phyloP scores from a whole-genome alignment of 2,888 invertebrate species.

The Drosophila atripex region DNA sequence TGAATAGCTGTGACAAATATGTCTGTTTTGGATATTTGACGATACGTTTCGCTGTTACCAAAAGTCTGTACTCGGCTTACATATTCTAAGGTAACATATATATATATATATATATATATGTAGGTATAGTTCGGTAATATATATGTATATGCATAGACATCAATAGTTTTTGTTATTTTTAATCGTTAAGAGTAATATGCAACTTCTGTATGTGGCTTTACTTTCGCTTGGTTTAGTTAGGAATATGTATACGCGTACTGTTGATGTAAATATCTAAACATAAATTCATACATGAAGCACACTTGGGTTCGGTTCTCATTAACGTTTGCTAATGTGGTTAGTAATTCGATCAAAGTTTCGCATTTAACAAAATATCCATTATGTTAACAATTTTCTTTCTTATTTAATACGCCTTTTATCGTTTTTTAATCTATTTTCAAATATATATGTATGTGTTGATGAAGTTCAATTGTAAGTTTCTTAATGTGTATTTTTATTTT shows the following conservation, averaged over 20 bases:
- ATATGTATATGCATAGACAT: constrained; percentile 52
- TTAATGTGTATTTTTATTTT: constrained; percentile 34
- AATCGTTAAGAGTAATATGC: constrained; percentile 51
- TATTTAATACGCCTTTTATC: constrained; percentile 38
- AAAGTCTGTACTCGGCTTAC: constrained; percentile 67
- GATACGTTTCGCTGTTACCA: constrained; percentile 50
- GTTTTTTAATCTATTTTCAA: constrained; percentile 51
- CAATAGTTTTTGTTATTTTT: constrained; percentile 45
- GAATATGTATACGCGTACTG: constrained; percentile 48
- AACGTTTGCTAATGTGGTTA: constrained; percentile 52
- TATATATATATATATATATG: constrained; percentile 43
- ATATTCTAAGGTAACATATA: constrained; percentile 40
- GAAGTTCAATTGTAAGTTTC: constrained; percentile 33
- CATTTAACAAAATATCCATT: constrained; percentile 65
- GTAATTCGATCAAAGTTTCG: constrained; percentile 41
- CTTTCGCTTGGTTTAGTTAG: constrained; percentile 36
- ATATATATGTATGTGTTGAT: constrained; percentile 35
- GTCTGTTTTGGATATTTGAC: constrained; percentile 45
- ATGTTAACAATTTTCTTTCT: constrained; percentile 58
- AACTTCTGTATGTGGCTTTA: constrained; percentile 51
- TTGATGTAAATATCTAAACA: constrained; percentile 64
- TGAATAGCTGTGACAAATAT: constrained; percentile 42
- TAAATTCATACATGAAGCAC: constrained; percentile 81
- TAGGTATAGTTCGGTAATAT: constrained; percentile 39
- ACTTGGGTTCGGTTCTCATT: constrained; percentile 78